Conservation (phyloP, 1,140 invertebrate species). For the Manduca sexta region DNA sequence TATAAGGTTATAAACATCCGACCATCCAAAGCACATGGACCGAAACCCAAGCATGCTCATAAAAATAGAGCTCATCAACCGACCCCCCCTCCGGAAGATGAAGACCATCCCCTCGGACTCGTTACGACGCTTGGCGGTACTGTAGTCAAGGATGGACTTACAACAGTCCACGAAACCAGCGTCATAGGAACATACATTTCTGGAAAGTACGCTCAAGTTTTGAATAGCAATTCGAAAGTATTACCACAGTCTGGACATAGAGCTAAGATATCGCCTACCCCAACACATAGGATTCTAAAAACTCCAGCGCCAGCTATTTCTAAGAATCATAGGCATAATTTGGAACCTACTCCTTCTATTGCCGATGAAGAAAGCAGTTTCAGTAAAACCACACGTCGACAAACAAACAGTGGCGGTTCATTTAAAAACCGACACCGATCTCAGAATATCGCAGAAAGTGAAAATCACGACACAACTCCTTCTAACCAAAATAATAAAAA, state of each 20-base stretch:
- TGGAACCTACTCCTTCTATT: slow-evolving; percentile 78
- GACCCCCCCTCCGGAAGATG: slow-evolving; percentile 57
- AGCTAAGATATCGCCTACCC: slow-evolving; percentile 78
- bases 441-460: slow-evolving; percentile 44
- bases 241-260: slow-evolving; percentile 59
- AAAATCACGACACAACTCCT: slow-evolving; percentile 31
- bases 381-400: slow-evolving; percentile 72
- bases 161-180: slow-evolving; percentile 89
- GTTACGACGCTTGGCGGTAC: slow-evolving; percentile 88
- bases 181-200: slow-evolving; percentile 91
- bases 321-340: slow-evolving; percentile 66
- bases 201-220: slow-evolving; percentile 88
- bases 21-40: slow-evolving; percentile 63
- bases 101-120: slow-evolving; percentile 82
- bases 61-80: slow-evolving; percentile 62
- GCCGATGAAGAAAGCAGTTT: slow-evolving; percentile 74
- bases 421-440: slow-evolving; percentile 67
- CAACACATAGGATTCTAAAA: slow-evolving; percentile 80
- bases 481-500: slow-evolving; percentile 60
- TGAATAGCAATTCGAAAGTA: slow-evolving; percentile 82
- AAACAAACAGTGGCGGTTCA: slow-evolving; percentile 51
- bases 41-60: slow-evolving; percentile 58
- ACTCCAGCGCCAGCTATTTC: slow-evolving; percentile 79
- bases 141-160: slow-evolving; percentile 86
- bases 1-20: slow-evolving; percentile 76